A percentile compares a stretch with the other conserved stretches of the same genome.
Evolutionary conservation across 1,140 invertebrate species (phyloP).

Genomic region (Eupeodes corollae): DNA sequence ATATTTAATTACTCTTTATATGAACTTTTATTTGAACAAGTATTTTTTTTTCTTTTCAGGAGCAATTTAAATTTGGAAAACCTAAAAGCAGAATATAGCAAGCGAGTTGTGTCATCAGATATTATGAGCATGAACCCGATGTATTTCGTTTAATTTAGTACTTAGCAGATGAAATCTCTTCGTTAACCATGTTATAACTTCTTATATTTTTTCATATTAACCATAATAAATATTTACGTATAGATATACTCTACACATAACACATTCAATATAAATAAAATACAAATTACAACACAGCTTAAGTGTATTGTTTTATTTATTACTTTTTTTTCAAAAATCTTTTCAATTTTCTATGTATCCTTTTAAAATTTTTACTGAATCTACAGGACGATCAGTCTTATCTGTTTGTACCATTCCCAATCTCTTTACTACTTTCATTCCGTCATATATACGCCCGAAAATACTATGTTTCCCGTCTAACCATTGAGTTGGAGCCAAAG

Average conservation of each 20-base stretch:
- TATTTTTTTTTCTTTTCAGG: slow-evolving; percentile 1
- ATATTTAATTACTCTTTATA: background rate
- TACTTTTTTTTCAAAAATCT: too few relatives aligned
- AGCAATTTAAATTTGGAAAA: slow-evolving; percentile 4
- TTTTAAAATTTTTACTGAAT: slow-evolving; percentile 79
- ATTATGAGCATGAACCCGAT: slow-evolving; percentile 27
- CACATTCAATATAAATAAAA: too few relatives aligned
- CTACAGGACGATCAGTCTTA: slow-evolving; percentile 77
- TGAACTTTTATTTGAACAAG: background rate
- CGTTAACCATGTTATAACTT: background rate
- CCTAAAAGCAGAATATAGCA: slow-evolving; percentile 18
- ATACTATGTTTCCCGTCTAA: slow-evolving; percentile 95
- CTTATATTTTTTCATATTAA: too few relatives aligned
- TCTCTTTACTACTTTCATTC: slow-evolving; percentile 83
- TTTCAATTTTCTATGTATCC: slow-evolving; percentile 45
- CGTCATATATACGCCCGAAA: slow-evolving; percentile 78
- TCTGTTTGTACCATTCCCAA: slow-evolving; percentile 90
- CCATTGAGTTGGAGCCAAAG: slow-evolving; percentile 92
- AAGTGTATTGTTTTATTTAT: too few relatives aligned
- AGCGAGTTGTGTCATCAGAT: slow-evolving; percentile 16
- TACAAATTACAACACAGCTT: too few relatives aligned
- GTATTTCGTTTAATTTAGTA: slow-evolving; percentile 26
- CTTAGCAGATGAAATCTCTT: background rate
- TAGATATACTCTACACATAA: too few relatives aligned
- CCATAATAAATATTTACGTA: too few relatives aligned